Conservation (phyloP, 2,888 invertebrate species). For the Heliconius aoede region DNA sequence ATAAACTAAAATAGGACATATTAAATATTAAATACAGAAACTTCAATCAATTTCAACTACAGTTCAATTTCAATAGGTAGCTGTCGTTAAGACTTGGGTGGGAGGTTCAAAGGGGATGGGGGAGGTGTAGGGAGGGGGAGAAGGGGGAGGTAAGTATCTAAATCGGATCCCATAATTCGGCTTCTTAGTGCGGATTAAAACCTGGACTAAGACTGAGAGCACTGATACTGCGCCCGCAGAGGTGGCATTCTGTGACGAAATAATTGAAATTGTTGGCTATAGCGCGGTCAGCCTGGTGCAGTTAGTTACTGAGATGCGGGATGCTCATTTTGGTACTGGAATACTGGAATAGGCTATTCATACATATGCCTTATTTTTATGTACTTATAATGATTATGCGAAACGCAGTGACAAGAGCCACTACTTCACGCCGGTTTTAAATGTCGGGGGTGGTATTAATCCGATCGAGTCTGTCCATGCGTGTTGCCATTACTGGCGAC, state of each 20-base stretch:
- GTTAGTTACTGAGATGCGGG: background rate
- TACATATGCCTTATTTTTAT: background rate
- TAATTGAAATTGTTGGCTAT: slow-evolving; percentile 29
- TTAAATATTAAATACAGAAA: slow-evolving; percentile 28
- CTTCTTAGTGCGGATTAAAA: slow-evolving; percentile 43
- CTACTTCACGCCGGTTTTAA: no score
- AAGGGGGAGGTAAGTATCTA: slow-evolving; percentile 33
- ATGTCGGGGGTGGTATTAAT: no score
- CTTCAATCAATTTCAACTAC: slow-evolving; percentile 31
- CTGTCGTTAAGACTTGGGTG: slow-evolving; percentile 30
- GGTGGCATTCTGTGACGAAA: slow-evolving; percentile 29
- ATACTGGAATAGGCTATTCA: slow-evolving; percentile 11
- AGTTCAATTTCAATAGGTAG: slow-evolving; percentile 35
- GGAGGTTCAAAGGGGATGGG: background rate
- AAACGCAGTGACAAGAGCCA: no score
- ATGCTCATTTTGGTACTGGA: background rate
- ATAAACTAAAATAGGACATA: slow-evolving; percentile 17
- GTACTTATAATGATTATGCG: no score
- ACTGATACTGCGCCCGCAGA: slow-evolving; percentile 32
- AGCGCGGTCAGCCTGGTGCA: slow-evolving; percentile 19
- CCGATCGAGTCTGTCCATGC: no score
- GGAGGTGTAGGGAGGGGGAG: background rate
- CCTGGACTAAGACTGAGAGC: slow-evolving; percentile 29
- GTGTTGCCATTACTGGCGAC: no score
- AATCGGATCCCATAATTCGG: slow-evolving; percentile 43